A percentile compares a stretch with the other conserved stretches of the same genome.
phyloP scores from a whole-genome alignment of 2,888 invertebrate species.

The Chalcosyrphus nemorum region DNA sequence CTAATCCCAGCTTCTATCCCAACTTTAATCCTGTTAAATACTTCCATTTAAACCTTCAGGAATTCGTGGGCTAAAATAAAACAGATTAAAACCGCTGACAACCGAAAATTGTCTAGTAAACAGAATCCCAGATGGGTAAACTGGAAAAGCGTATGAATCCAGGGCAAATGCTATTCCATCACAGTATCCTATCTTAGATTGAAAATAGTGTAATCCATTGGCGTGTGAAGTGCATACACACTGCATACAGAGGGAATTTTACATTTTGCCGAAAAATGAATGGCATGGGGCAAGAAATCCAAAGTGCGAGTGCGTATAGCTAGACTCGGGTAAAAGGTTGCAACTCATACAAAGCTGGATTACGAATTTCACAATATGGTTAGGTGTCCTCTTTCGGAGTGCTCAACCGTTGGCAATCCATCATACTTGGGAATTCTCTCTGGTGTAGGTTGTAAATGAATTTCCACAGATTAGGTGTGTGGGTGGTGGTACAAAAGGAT shows the following conservation, averaged over 20 bases:
- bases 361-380: background rate
- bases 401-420: conserved; percentile 9
- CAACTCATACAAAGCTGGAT: background rate
- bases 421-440: conserved; percentile 34
- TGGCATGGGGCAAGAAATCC: background rate
- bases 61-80: background rate
- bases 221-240: background rate
- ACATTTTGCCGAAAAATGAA: background rate
- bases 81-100: background rate
- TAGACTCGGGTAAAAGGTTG: background rate
- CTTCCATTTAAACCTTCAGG: background rate
- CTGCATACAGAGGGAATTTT: conserved; percentile 1
- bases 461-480: conserved; percentile 36
- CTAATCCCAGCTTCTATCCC: too few species aligned
- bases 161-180: background rate
- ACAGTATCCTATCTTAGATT: background rate
- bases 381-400: background rate
- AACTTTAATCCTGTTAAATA: too few species aligned
- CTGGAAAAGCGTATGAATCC: too few species aligned
- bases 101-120: background rate
- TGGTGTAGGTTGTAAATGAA: conserved; percentile 20
- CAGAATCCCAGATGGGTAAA: background rate
- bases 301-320: background rate
- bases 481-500: background rate
- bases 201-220: background rate